Evolutionary conservation across 2,797 vertebrate species (phyloP), one percentile per base, ranked within the genome.

Genomic region (Sebastes oblongus): DNA sequence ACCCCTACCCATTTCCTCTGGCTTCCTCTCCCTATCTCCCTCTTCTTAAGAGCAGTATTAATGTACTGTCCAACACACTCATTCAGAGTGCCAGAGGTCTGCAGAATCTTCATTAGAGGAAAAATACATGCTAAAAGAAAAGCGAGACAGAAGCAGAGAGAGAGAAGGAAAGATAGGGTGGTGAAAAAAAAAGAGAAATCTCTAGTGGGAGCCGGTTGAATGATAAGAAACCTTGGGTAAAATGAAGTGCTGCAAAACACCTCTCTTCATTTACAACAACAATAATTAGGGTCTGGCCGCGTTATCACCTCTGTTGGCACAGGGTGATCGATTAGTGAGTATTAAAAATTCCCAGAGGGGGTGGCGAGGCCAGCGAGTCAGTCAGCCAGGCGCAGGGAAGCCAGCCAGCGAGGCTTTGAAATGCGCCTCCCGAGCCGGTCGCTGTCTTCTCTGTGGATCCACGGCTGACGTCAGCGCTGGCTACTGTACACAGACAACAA

Each of bases 201-300:
- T 29, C 61, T 68, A 16, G 32, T 74, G 74, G 72, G 54, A 71
- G 22, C 1, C 2, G 27, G 42, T 18, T 50, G 76, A 60, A 61
- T 22, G 81, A 74, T 75, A 69, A 74, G 74, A 56, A 73, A 77
- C 73, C 67, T 13, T 20, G 46, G 78, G 72, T 70, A 22, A 87
- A 92, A 90, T 89, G 36, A 91, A 91, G 86, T 86, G 72, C 62
- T 58, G 66, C 82, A 78, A 84, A 88, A 90, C 83, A 73, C 78
- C 69, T 54, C 78, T 88, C 85, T 93, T 93, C 86, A 93, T 92
- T 93, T 92, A 92, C 78, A 89, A 91, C 89, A 82, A 88, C 87
- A 91, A 88, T 87, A 91, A 94, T 94, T 91, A 94, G 64, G 80
- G 52, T 83, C 83, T 82, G 88, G 84, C 84, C 77, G 72, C 81